Percentiles rank a stretch among this genome's conserved stretches.
These are phyloP conservation scores for Lophura swinhoii DNA, from an alignment of 2,797 vertebrate genomes.

Conservation along the genomic window DNA sequence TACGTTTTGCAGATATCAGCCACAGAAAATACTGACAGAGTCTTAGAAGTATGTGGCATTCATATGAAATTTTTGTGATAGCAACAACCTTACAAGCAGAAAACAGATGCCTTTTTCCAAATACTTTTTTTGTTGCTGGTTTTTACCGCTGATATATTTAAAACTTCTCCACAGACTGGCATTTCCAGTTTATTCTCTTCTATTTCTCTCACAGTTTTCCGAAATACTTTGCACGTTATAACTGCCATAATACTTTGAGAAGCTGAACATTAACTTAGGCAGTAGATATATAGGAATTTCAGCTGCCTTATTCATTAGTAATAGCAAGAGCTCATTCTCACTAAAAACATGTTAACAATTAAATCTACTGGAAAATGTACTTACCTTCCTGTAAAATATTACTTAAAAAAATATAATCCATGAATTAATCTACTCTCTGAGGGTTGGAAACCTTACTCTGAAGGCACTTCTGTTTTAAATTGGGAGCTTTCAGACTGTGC, in stretches of 20 bases:
- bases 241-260: neutral
- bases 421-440: neutral
- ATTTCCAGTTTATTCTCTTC: neutral
- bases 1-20: neutral
- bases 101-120: neutral
- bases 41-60: neutral
- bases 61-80: neutral
- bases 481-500: neutral
- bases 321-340: neutral
- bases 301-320: neutral
- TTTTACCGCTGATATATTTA: neutral
- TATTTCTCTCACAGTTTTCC: neutral
- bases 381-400: neutral
- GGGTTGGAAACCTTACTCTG: neutral
- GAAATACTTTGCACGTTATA: neutral
- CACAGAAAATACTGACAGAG: neutral
- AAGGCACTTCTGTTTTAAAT: neutral
- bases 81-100: neutral
- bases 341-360: constrained; percentile 8
- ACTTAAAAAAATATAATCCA: neutral
- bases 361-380: neutral
- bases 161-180: neutral
- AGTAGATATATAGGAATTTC: neutral
- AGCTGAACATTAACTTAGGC: neutral
- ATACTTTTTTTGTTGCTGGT: neutral